Evolutionary conservation across 2,888 invertebrate genomes (phyloP), one percentile per base, ranked within the genome.

Genomic region (Acronicta leporina): DNA sequence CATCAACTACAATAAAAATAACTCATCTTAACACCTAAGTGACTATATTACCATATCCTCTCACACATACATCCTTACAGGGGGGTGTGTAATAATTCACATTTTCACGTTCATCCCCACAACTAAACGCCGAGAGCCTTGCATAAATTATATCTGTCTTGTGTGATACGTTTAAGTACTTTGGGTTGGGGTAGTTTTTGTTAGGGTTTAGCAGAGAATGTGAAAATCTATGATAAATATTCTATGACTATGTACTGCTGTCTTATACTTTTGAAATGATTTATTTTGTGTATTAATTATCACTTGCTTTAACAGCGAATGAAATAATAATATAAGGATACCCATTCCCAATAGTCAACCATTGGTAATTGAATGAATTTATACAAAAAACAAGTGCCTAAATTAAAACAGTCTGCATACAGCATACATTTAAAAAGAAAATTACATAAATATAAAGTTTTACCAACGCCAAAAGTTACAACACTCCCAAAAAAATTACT

Each of bases 111-210:
- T 52, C 57, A 43, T 56, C 66, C 62, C 48, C 52, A 38, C 48
- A 43, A 62, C 64, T 68, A 74, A 73, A 71, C 65, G 70, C 44
- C 52, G 50, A 63, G 62, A 61, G 63, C 67, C 66, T 68, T 73
- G 77, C 79, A 80, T 80, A 78, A 78, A 79, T 79, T 80, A 79
- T 75, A 70, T 71, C 64, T 67, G 68, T 73, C 79, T 61, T 46
- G 44, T 69, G 35, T 73, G 62, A 73, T 66, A 69, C 54, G 52
- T 47, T 65, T 50, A 63, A 70, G 63, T 68, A 68, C 48, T 64
- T 48, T 20, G 41, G 54, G 50, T 45, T 68, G 10, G 38, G 14
- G 33, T 35, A 47, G 63, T 52, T 52, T 42, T 16, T 14, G 41
- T 38, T 9, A 20, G 13, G 35, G 38, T 15, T 38, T 38, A n/a